A percentile compares a stretch with the other conserved stretches of the same genome.
Conservation (phyloP, 1,140 invertebrate species). For the Telenomus remus region DNA sequence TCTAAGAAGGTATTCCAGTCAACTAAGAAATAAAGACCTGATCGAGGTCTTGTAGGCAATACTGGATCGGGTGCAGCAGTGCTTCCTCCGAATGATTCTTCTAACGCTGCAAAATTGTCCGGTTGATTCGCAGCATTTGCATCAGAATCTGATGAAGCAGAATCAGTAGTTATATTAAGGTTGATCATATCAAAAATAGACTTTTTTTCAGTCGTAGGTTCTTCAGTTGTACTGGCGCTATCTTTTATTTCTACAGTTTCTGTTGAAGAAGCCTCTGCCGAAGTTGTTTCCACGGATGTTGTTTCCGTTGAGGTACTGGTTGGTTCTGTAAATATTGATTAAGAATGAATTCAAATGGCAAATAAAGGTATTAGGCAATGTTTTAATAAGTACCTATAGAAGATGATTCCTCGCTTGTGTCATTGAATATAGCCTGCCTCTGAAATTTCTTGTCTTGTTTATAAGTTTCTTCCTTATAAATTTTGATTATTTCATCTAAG, state of each 20-base stretch:
- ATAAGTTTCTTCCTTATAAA: constrained; percentile 67
- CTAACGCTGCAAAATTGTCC: constrained; percentile 79
- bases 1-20: constrained; percentile 91
- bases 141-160: constrained; percentile 24
- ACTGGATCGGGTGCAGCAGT: constrained; percentile 77
- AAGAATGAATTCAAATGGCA: too few relatives aligned
- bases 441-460: constrained; percentile 72
- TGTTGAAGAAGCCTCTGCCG: constrained; percentile 2
- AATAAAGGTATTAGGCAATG: too few relatives aligned
- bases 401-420: constrained; percentile 22
- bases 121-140: constrained; percentile 31
- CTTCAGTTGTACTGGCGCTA: constrained; percentile 5
- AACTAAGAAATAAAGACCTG: constrained; percentile 87
- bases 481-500: constrained; percentile 69
- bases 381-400: too few relatives aligned
- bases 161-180: constrained; percentile 18
- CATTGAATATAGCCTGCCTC: constrained; percentile 60
- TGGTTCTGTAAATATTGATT: constrained; percentile 8
- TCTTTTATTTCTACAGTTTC: neutral
- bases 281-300: constrained; percentile 21
- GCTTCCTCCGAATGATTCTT: constrained; percentile 84
- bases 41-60: constrained; percentile 79
- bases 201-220: constrained; percentile 7
- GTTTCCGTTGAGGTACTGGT: constrained; percentile 9
- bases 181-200: constrained; percentile 47